Evolutionary conservation across 2,888 invertebrate genomes (phyloP).

Genomic region (Argyra leucocephala): DNA sequence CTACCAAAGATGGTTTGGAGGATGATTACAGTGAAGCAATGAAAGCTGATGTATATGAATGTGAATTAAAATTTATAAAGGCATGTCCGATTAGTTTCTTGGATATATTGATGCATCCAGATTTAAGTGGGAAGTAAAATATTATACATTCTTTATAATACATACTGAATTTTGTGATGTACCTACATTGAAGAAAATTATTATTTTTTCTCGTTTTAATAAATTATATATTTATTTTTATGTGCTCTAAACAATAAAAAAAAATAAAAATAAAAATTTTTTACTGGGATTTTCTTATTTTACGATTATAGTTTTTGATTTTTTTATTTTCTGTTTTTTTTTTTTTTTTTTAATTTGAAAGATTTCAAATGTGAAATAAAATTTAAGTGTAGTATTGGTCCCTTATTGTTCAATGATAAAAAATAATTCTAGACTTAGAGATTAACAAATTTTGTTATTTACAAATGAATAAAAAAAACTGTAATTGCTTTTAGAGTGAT

Average conservation of each 20-base stretch:
- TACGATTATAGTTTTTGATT: slow-evolving; percentile 11
- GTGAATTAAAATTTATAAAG: slow-evolving; percentile 27
- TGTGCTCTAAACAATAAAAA: not conserved
- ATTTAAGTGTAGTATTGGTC: too few species aligned
- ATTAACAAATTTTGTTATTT: too few species aligned
- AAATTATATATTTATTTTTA: slow-evolving; percentile 3
- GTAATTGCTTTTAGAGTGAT: too few species aligned
- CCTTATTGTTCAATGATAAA: too few species aligned
- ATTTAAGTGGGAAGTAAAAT: not conserved
- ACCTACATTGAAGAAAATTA: too few species aligned
- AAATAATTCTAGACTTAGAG: too few species aligned
- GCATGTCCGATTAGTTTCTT: slow-evolving; percentile 33
- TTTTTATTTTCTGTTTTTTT: not conserved
- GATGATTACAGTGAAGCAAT: slow-evolving; percentile 37
- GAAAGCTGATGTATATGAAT: slow-evolving; percentile 29
- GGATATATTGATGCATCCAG: slow-evolving; percentile 29
- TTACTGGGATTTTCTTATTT: not conserved
- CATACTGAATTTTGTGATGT: too few species aligned
- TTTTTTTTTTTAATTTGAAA: not conserved
- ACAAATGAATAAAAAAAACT: not conserved
- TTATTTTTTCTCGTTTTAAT: too few species aligned
- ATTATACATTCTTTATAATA: too few species aligned
- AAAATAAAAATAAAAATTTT: not conserved
- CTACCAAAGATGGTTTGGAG: slow-evolving; percentile 31
- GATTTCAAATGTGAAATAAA: not conserved